Percentiles rank a stretch among this genome's conserved stretches.
Evolutionary conservation across 2,888 invertebrate genomes (phyloP).

Genomic region (Megalurothrips usitatus): DNA sequence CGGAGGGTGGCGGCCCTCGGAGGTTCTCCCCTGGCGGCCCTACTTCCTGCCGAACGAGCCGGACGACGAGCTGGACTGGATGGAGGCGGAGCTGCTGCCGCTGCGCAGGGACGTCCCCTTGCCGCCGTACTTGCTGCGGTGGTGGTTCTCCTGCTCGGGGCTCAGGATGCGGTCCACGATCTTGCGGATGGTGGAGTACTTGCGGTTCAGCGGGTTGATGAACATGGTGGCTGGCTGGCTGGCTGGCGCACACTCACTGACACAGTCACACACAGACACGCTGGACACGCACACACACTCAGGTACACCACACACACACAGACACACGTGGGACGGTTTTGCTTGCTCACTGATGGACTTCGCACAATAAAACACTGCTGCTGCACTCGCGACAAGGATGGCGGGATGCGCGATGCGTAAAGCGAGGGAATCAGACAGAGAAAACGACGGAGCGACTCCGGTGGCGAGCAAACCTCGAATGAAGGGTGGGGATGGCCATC

Average conservation of each 20-base stretch:
- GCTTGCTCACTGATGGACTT: neutral
- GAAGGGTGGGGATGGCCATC: neutral
- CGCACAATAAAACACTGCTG: too few relatives aligned
- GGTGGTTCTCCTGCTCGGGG: slow-evolving; percentile 2
- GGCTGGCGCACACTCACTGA: neutral
- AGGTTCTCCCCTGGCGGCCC: neutral
- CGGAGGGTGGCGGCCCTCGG: neutral
- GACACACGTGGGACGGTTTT: neutral
- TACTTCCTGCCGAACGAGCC: slow-evolving; percentile 12
- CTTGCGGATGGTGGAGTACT: slow-evolving; percentile 25
- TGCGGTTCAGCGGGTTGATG: slow-evolving; percentile 24
- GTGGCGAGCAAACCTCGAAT: slow-evolving; percentile 11
- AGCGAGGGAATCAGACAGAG: neutral
- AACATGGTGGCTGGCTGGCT: neutral
- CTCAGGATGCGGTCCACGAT: slow-evolving; percentile 19
- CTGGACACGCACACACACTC: neutral
- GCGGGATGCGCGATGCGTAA: too few relatives aligned
- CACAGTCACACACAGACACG: neutral
- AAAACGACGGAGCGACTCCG: neutral
- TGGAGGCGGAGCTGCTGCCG: slow-evolving; percentile 10
- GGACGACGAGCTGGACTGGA: slow-evolving; percentile 15
- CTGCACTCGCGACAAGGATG: too few relatives aligned
- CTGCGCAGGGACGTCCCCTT: neutral
- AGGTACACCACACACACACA: neutral
- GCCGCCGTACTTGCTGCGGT: slow-evolving; percentile 1